A percentile compares a stretch with the other conserved stretches of the same genome.
phyloP scores from a whole-genome alignment of 2,888 invertebrate genomes.

The Temnothorax rugatulus region DNA sequence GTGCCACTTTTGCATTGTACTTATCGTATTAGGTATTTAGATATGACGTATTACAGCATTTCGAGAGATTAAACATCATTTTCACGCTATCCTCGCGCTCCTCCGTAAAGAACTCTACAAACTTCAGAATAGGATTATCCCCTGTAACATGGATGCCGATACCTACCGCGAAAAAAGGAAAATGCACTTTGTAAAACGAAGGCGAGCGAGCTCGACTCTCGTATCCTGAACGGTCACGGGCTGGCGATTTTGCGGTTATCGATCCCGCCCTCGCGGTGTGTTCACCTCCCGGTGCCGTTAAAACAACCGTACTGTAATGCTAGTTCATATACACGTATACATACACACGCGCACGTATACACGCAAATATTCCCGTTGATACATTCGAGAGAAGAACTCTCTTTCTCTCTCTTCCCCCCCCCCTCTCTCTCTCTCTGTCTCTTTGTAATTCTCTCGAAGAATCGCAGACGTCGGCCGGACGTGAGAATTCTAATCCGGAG shows the following conservation, averaged over 20 bases:
- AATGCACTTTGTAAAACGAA: conserved; percentile 7
- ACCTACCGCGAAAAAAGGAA: neutral
- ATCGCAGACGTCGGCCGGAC: conserved; percentile 11
- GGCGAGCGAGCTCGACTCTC: conserved; percentile 18
- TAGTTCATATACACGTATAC: neutral
- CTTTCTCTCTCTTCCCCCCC: neutral
- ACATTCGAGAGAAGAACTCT: neutral
- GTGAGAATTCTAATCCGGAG: conserved; percentile 31
- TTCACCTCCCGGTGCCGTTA: conserved; percentile 42
- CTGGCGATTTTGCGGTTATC: conserved; percentile 58
- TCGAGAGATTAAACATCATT: neutral
- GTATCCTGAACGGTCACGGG: conserved; percentile 11
- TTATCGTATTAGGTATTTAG: neutral
- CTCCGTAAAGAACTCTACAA: neutral
- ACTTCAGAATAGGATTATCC: conserved; percentile 25
- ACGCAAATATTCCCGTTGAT: neutral
- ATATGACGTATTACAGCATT: neutral
- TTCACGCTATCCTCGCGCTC: neutral
- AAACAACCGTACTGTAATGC: conserved; percentile 21
- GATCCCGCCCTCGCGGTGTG: conserved; percentile 45
- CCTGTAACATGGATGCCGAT: conserved; percentile 14
- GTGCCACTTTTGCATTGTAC: neutral
- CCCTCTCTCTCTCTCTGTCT: neutral
- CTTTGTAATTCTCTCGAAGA: neutral
- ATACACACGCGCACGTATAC: neutral